Evolutionary conservation across 2,113 vertebrate genomes (phyloP), one percentile per base, ranked within the genome.

Genomic region (Aleadryas rufinucha): DNA sequence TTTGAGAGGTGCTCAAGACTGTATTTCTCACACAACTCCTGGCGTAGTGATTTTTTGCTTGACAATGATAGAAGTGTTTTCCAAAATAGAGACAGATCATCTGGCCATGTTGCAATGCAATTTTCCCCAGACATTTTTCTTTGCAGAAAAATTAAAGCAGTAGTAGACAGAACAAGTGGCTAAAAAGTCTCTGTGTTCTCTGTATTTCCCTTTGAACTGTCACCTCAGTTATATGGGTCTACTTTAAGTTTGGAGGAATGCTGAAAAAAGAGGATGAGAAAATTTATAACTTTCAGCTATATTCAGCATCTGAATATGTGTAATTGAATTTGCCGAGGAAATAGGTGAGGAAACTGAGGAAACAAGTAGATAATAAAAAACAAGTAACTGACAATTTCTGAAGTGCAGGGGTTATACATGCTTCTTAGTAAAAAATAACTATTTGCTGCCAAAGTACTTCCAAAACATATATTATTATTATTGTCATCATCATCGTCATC

Each of bases 381-480:
- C 4, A 77, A 39, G 7, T 4, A 27, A 61, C 4, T 84, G n/a
- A 61, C 7, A 75, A 7, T 31, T 57, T 47, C 6, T 66, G 68
- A 66, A 22, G 4, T 60, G n/a, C 18, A 50, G 33, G 7, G 1
- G 1, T 31, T 41, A 49, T 47, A 23, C 0, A 4, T 15, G 1
- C 0, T 63, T 2, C 31, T 47, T 39, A 60, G 18, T 87, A 54
- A 89, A 63, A 53, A 87, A 79, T 2, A 52, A 41, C 2, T 50
- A 44, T 37, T 82, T 70, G 10, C 64, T 80, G 52, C 10, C 23
- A 68, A 77, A 78, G 13, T 75, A 59, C 59, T 94, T 91, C 66
- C 6, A 26, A 60, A 30, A 19, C 7, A 22, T 39, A 20, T 76
- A 22, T 69, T 81, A 11, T 20, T 19, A 27, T 21, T 16, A 41